These are phyloP conservation scores for Pipistrellus pygmaeus DNA, from an alignment of 2,797 vertebrate species.

Conservation along the genomic window DNA sequence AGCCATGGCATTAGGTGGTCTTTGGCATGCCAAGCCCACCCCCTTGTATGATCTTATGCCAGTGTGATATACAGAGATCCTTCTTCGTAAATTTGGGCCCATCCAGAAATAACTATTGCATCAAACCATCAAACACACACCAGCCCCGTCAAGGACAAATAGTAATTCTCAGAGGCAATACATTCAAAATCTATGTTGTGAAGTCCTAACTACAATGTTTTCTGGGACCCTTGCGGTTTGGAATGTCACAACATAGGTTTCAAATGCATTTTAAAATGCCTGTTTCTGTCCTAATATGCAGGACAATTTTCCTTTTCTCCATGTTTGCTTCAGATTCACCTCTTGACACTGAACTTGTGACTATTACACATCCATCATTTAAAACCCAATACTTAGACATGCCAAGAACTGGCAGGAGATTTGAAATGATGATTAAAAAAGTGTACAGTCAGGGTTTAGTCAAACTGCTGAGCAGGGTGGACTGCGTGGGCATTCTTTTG, in stretches of 20 bases:
- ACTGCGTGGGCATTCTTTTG: background rate
- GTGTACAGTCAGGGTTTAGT: background rate
- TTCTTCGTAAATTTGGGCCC: background rate
- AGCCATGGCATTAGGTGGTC: background rate
- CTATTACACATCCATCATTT: background rate
- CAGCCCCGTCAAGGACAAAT: background rate
- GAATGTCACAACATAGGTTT: background rate
- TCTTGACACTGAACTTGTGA: background rate
- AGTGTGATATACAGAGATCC: background rate
- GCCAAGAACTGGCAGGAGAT: background rate
- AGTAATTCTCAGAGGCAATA: conserved; percentile 23
- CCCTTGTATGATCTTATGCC: background rate
- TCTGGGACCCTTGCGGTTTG: background rate
- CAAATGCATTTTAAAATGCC: background rate
- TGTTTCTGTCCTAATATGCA: background rate
- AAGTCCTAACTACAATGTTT: background rate
- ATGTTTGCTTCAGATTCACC: background rate
- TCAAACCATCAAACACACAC: background rate
- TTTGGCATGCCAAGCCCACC: background rate
- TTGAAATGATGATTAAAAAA: conserved; percentile 24
- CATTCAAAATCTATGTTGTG: background rate
- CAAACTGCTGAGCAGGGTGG: background rate
- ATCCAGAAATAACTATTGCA: background rate
- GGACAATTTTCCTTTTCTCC: background rate
- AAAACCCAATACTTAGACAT: background rate